These are phyloP conservation scores for Fringilla coelebs DNA, from an alignment of 2,797 vertebrate genomes.

Conservation along the genomic window DNA sequence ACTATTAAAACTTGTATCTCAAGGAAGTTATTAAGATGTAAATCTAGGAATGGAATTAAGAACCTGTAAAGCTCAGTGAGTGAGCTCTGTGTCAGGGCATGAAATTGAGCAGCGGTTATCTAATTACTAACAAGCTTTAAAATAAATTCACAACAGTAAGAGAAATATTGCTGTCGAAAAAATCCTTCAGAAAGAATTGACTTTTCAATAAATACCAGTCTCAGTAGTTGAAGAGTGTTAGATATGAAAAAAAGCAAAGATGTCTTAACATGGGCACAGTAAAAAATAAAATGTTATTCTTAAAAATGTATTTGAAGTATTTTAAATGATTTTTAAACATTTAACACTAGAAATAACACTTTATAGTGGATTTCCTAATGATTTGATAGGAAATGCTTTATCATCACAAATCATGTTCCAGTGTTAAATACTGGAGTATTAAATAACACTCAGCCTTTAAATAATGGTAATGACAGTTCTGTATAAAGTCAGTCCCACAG, in stretches of 20 bases:
- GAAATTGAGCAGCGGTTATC: background rate
- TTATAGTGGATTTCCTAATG: background rate
- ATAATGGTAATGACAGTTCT: background rate
- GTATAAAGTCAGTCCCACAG: background rate
- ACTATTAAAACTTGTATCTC: background rate
- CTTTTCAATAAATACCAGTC: background rate
- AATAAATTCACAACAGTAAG: background rate
- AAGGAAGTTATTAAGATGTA: background rate
- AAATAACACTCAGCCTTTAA: background rate
- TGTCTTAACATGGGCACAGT: background rate
- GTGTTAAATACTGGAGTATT: background rate
- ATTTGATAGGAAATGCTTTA: background rate
- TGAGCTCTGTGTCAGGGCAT: background rate
- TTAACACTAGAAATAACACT: background rate
- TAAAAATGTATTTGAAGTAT: background rate
- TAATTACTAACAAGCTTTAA: background rate
- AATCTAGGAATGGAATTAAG: background rate
- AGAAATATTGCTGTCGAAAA: background rate
- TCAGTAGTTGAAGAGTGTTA: background rate
- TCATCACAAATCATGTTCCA: background rate
- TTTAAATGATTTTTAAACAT: background rate
- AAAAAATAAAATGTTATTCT: accelerated
- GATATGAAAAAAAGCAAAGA: background rate
- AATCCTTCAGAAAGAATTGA: background rate
- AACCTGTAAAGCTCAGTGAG: background rate